phyloP scores from a whole-genome alignment of 1,140 invertebrate species.

The Formica selysi region DNA sequence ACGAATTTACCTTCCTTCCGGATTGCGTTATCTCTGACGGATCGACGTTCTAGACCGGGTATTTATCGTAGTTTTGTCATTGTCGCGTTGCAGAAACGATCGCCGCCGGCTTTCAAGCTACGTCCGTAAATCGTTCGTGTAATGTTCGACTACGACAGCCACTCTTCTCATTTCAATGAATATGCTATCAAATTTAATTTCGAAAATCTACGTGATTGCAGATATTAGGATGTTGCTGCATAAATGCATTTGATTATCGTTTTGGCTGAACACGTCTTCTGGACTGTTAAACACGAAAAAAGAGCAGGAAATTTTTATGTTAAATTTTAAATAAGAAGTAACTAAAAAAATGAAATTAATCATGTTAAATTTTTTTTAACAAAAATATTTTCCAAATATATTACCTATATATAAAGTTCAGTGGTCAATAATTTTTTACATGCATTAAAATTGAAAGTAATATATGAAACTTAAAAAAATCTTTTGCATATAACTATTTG shows the following conservation, averaged over 20 bases:
- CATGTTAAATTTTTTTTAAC: background rate
- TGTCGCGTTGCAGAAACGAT: constrained; percentile 1
- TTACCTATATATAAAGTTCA: background rate
- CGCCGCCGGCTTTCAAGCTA: background rate
- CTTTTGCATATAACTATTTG: background rate
- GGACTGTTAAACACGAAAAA: background rate
- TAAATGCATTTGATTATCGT: background rate
- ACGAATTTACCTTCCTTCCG: background rate
- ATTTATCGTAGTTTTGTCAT: constrained; percentile 31
- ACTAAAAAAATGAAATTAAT: background rate
- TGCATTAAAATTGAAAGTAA: constrained; percentile 1
- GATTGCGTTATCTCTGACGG: constrained; percentile 22
- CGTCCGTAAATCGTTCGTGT: constrained; percentile 6
- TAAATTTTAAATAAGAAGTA: background rate
- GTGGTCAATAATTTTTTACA: background rate
- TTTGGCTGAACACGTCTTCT: background rate
- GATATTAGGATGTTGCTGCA: background rate
- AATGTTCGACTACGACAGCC: background rate
- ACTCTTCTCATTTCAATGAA: constrained; percentile 28
- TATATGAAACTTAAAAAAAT: background rate
- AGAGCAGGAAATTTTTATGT: background rate
- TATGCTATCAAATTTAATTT: constrained; percentile 1
- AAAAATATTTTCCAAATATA: background rate
- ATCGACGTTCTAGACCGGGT: background rate
- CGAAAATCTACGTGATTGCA: background rate